Evolutionary conservation across 2,797 vertebrate species (phyloP).

Genomic region (Megalops cyprinoides): DNA sequence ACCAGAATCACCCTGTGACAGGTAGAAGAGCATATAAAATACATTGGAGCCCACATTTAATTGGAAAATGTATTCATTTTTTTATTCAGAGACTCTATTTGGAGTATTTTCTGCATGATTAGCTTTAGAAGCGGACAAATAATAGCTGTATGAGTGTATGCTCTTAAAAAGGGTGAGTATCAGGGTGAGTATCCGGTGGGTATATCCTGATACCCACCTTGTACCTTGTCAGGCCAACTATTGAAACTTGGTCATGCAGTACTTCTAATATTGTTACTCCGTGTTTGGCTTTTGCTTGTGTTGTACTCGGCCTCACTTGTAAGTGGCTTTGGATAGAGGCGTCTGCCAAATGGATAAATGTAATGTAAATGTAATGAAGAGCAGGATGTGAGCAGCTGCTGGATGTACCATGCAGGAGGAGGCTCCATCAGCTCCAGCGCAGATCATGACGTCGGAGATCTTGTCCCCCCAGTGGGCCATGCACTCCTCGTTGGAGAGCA

Average conservation of each 20-base stretch:
- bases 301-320: no score
- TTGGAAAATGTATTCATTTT: no score
- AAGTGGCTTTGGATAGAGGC: no score
- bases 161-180: neutral
- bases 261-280: no score
- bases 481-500: constrained; percentile 77
- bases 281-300: no score
- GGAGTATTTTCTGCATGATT: neutral
- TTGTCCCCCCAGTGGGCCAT: constrained; percentile 74
- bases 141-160: neutral
- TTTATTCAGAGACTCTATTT: neutral
- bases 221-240: no score
- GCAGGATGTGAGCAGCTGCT: neutral
- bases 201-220: no score
- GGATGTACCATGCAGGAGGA: constrained; percentile 81
- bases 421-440: constrained; percentile 76
- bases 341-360: no score
- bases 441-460: constrained; percentile 77
- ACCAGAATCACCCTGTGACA: constrained; percentile 75
- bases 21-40: neutral
- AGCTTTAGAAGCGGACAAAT: no score
- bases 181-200: no score
- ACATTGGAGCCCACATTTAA: neutral
- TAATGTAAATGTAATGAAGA: no score
- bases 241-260: no score